Evolutionary conservation across 2,113 vertebrate genomes (phyloP).

Genomic region (Pogona vitticeps): DNA sequence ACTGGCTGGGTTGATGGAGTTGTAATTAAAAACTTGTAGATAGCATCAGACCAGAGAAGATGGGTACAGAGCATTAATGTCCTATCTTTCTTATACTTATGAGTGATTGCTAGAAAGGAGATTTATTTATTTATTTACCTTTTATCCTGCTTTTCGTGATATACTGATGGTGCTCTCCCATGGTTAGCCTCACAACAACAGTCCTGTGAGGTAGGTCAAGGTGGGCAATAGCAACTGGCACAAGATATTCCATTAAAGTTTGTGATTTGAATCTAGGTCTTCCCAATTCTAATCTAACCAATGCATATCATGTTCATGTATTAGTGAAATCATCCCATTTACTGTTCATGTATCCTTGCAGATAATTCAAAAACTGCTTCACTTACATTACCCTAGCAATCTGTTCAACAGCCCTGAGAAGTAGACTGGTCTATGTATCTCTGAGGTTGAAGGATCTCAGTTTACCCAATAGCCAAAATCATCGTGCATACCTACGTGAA

Average conservation of each 20-base stretch:
- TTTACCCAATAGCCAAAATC: too few species aligned
- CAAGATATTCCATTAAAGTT: too few species aligned
- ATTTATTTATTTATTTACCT: neutral
- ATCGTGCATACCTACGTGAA: too few species aligned
- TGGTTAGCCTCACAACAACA: too few species aligned
- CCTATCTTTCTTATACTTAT: neutral
- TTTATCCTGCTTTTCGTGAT: neutral
- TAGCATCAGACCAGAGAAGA: neutral
- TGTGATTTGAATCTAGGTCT: too few species aligned
- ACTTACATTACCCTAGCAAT: neutral
- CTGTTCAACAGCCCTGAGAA: neutral
- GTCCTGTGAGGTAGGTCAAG: too few species aligned
- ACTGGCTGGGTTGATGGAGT: neutral
- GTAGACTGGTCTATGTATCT: too few species aligned
- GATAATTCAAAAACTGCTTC: neutral
- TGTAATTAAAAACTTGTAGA: neutral
- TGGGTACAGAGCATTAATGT: neutral
- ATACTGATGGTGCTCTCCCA: too few species aligned
- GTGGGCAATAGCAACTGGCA: too few species aligned
- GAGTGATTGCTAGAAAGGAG: neutral
- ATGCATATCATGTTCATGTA: neutral
- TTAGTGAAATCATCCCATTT: neutral
- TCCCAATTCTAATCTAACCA: too few species aligned
- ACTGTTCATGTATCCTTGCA: neutral
- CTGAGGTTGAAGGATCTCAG: too few species aligned